Evolutionary conservation across 2,797 vertebrate species (phyloP).

Genomic region (Neoniphon sammara): DNA sequence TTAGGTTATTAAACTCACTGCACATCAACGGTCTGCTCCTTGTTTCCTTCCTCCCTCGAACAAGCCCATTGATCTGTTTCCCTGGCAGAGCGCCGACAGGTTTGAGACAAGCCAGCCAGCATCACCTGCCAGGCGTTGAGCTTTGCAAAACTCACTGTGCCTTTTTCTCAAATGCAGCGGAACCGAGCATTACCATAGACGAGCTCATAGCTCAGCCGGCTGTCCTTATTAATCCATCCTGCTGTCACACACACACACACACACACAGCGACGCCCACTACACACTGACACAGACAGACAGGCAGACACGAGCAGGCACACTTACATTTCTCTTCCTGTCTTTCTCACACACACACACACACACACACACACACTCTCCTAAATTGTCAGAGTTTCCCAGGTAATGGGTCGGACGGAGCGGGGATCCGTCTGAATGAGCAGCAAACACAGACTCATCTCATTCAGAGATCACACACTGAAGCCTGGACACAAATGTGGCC

Average conservation of each 20-base stretch:
- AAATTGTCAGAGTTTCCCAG: conserved; percentile 26
- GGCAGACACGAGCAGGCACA: conserved; percentile 33
- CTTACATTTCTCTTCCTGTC: conserved; percentile 8
- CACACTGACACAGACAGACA: conserved; percentile 16
- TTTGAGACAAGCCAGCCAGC: conserved; percentile 9
- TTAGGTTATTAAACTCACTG: not conserved
- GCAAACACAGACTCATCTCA: conserved; percentile 21
- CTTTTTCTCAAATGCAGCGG: conserved; percentile 11
- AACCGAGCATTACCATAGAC: conserved; percentile 44
- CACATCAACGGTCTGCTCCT: conserved; percentile 1
- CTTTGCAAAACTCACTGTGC: not conserved
- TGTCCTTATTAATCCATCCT: conserved; percentile 59
- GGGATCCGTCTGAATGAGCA: conserved; percentile 32
- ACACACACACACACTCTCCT: not conserved
- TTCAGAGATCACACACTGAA: conserved; percentile 31
- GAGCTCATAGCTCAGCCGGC: conserved; percentile 45
- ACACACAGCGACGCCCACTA: conserved; percentile 18
- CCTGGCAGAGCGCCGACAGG: not conserved
- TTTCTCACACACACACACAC: conserved; percentile 1
- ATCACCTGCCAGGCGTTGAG: conserved; percentile 8
- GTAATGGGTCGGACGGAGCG: conserved; percentile 33
- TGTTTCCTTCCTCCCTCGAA: not conserved
- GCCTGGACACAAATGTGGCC: not conserved
- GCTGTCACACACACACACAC: conserved; percentile 33
- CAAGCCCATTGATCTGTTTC: conserved; percentile 9